A percentile compares a stretch with the other conserved stretches of the same genome.
These are phyloP conservation scores for Bombus confusus DNA, from an alignment of 1,140 invertebrate genomes.

Conservation along the genomic window DNA sequence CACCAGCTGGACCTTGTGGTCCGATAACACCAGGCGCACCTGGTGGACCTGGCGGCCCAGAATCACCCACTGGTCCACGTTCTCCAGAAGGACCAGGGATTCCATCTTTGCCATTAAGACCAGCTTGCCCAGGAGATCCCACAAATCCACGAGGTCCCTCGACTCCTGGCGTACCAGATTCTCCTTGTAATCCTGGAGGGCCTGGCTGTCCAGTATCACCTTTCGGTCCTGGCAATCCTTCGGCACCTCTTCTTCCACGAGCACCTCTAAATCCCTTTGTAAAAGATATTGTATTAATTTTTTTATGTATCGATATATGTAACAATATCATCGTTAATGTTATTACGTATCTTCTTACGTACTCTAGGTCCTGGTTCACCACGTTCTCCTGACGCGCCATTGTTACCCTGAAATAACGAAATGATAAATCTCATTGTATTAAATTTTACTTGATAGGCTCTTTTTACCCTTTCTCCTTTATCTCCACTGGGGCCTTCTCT, in stretches of 20 bases:
- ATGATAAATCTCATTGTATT: background rate
- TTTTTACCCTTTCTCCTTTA: constrained; percentile 74
- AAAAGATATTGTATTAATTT: background rate
- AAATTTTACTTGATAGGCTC: background rate
- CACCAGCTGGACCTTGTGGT: constrained; percentile 88
- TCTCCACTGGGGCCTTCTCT: constrained; percentile 85
- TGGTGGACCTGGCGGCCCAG: constrained; percentile 86
- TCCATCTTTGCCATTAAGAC: constrained; percentile 90
- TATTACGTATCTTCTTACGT: constrained; percentile 10
- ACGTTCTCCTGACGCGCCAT: constrained; percentile 88
- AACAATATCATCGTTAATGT: background rate
- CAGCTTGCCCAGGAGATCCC: constrained; percentile 87
- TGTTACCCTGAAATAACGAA: constrained; percentile 74
- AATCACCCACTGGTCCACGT: constrained; percentile 88
- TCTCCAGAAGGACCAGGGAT: constrained; percentile 88
- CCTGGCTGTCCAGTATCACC: constrained; percentile 83
- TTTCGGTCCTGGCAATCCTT: constrained; percentile 87
- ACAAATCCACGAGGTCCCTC: constrained; percentile 87
- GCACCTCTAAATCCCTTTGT: constrained; percentile 60
- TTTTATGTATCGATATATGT: background rate
- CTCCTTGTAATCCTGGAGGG: constrained; percentile 85
- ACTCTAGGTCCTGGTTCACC: constrained; percentile 86
- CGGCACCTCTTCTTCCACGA: constrained; percentile 82
- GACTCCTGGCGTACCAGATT: constrained; percentile 83
- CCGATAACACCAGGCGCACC: constrained; percentile 90